These are phyloP conservation scores for Acholoe squamosa DNA, from an alignment of 2,888 invertebrate genomes.

Conservation along the genomic window DNA sequence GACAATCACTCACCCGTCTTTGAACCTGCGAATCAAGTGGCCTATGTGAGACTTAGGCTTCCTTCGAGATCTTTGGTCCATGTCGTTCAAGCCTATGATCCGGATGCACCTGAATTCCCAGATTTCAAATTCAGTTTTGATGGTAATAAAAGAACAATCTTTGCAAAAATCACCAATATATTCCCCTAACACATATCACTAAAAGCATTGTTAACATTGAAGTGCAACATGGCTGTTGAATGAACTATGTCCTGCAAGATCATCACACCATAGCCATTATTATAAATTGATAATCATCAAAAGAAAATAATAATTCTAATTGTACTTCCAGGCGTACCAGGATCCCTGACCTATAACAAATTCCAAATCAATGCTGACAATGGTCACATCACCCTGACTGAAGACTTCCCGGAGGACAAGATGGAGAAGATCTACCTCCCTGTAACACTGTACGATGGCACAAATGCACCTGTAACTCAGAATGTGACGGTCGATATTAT, in stretches of 20 bases:
- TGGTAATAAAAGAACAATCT: too few relatives aligned
- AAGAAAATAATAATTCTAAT: too few relatives aligned
- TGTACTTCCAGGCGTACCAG: background rate
- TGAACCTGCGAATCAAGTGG: constrained; percentile 66
- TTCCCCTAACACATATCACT: too few relatives aligned
- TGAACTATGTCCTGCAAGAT: too few relatives aligned
- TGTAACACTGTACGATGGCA: constrained; percentile 97
- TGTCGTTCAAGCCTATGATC: constrained; percentile 97
- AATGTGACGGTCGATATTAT: constrained; percentile 61
- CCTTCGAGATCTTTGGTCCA: constrained; percentile 90
- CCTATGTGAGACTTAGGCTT: background rate
- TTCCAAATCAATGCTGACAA: constrained; percentile 79
- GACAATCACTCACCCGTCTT: constrained; percentile 94
- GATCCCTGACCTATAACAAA: background rate
- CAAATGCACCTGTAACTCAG: constrained; percentile 85
- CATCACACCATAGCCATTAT: too few relatives aligned
- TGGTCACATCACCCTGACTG: constrained; percentile 77
- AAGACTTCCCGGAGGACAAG: constrained; percentile 71
- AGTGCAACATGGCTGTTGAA: too few relatives aligned
- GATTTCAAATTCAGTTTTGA: background rate
- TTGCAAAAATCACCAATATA: too few relatives aligned
- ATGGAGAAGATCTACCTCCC: constrained; percentile 95
- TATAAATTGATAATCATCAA: too few relatives aligned
- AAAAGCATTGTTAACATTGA: too few relatives aligned
- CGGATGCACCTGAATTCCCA: constrained; percentile 89